These are phyloP conservation scores for Drosophila seclusa DNA, from an alignment of 2,888 invertebrate genomes.

Conservation along the genomic window DNA sequence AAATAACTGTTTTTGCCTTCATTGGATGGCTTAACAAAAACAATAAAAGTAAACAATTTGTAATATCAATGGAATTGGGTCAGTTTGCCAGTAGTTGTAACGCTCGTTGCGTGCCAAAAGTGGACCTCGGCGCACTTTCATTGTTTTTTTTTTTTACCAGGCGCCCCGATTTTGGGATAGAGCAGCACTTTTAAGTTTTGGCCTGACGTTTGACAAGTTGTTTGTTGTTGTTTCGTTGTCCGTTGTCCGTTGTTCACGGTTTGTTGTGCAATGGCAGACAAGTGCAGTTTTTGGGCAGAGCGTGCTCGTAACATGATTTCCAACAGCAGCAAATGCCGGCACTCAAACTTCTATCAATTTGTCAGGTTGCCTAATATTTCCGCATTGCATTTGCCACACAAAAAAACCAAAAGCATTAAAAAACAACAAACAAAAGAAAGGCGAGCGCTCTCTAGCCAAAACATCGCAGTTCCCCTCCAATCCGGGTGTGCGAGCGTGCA, in stretches of 20 bases:
- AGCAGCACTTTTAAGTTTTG: slow-evolving; percentile 43
- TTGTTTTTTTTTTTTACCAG: slow-evolving; percentile 37
- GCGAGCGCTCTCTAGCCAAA: slow-evolving; percentile 2
- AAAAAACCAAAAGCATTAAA: slow-evolving; percentile 11
- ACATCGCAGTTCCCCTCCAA: slow-evolving; percentile 14
- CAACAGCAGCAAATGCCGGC: slow-evolving; percentile 33
- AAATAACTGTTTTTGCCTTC: slow-evolving; percentile 22
- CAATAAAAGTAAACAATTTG: slow-evolving; percentile 73
- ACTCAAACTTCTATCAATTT: slow-evolving; percentile 59
- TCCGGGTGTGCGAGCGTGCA: slow-evolving; percentile 42
- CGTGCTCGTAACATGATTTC: slow-evolving; percentile 27
- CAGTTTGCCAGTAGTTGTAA: slow-evolving; percentile 67
- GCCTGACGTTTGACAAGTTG: slow-evolving; percentile 66
- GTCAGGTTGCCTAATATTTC: slow-evolving; percentile 55
- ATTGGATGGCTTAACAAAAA: slow-evolving; percentile 51
- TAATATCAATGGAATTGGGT: slow-evolving; percentile 77
- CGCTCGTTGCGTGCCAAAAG: slow-evolving; percentile 74
- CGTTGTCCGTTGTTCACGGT: slow-evolving; percentile 13
- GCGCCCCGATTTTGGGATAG: slow-evolving; percentile 51
- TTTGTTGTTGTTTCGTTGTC: slow-evolving; percentile 37
- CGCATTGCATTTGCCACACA: slow-evolving; percentile 56
- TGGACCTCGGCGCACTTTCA: slow-evolving; percentile 56
- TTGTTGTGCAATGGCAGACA: slow-evolving; percentile 38
- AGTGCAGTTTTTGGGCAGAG: slow-evolving; percentile 18
- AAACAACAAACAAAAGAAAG: slow-evolving; percentile 29